phyloP scores from a whole-genome alignment of 2,113 vertebrate species.

The Pteropus alecto region DNA sequence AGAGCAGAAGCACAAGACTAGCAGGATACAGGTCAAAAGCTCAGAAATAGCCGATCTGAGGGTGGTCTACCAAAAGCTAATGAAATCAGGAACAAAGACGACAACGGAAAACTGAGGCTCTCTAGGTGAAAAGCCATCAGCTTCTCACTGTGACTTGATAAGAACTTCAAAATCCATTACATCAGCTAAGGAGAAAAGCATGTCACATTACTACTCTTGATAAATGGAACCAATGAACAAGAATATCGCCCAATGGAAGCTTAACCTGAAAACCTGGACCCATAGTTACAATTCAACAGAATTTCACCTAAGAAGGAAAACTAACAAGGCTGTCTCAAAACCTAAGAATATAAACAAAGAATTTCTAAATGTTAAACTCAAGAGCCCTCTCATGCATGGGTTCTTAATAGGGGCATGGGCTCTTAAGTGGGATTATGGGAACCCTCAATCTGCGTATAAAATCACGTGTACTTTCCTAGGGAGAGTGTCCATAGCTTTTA shows the following conservation, averaged over 20 bases:
- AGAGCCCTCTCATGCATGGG: not conserved
- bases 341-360: constrained; percentile 26
- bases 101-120: not conserved
- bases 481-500: not conserved
- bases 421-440: not conserved
- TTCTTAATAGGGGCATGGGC: not conserved
- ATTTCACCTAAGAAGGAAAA: not conserved
- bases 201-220: not conserved
- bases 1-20: constrained; percentile 3
- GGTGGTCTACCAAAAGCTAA: not conserved
- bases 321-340: not conserved
- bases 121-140: not conserved
- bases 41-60: not conserved
- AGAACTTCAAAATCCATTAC: not conserved
- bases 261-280: not conserved
- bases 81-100: not conserved
- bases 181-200: not conserved
- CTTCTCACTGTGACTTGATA: not conserved
- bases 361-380: not conserved
- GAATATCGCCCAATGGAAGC: not conserved
- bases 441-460: not conserved
- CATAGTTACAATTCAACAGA: not conserved
- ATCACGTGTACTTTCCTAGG: not conserved
- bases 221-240: constrained; percentile 9
- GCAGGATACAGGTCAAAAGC: not conserved